Conservation (phyloP, 1,140 invertebrate genomes). For the Panagrolaimus sp. region DNA sequence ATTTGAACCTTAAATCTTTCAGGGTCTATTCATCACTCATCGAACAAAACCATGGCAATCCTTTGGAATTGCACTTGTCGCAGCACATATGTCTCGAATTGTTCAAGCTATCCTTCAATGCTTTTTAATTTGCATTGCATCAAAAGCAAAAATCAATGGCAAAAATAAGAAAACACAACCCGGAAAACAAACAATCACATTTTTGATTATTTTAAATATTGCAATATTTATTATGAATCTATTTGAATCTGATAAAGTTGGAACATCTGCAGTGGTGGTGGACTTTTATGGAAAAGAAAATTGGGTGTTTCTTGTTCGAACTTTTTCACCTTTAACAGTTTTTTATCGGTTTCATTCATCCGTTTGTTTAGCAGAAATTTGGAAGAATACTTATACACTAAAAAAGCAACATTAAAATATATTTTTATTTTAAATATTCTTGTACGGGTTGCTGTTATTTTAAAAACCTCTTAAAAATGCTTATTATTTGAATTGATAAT, state of each 20-base stretch:
- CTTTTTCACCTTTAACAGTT: constrained; percentile 51
- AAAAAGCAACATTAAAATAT: constrained; percentile 11
- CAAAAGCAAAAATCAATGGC: too few relatives aligned
- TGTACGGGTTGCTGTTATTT: too few relatives aligned
- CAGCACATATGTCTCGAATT: too few relatives aligned
- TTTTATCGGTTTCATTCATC: constrained; percentile 43
- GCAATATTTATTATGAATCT: constrained; percentile 57
- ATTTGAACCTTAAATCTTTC: too few relatives aligned
- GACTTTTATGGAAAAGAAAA: constrained; percentile 27
- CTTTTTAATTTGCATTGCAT: too few relatives aligned
- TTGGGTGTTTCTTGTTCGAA: constrained; percentile 50
- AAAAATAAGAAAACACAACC: constrained; percentile 22
- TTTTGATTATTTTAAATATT: constrained; percentile 54
- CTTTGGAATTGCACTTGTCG: too few relatives aligned
- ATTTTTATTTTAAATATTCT: too few relatives aligned
- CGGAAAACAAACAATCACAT: constrained; percentile 57
- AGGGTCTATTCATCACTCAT: too few relatives aligned
- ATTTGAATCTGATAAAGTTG: constrained; percentile 48
- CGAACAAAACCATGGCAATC: too few relatives aligned
- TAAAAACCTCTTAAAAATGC: too few relatives aligned
- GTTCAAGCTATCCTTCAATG: too few relatives aligned
- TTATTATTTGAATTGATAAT: too few relatives aligned
- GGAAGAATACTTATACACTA: constrained; percentile 37
- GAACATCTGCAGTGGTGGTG: constrained; percentile 39
- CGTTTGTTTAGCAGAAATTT: constrained; percentile 44